Conservation (phyloP, 2,797 vertebrate genomes). For the Melanotaenia maccullochi region DNA sequence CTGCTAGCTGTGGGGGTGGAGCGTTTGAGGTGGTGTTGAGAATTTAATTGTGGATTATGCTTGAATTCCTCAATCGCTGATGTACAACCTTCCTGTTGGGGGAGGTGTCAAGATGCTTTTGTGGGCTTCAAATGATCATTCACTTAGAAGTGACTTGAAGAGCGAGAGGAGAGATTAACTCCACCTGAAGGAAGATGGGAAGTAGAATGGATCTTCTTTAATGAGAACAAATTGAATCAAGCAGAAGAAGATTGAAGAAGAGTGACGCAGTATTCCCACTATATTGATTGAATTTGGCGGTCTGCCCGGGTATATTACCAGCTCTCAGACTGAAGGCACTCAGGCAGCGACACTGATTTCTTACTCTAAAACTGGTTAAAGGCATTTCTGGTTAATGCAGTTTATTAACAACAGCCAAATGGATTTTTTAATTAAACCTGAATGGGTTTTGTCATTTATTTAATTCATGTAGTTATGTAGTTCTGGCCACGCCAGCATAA, state of each 20-base stretch:
- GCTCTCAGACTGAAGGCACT: slow-evolving; percentile 40
- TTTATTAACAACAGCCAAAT: neutral
- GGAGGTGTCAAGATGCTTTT: neutral
- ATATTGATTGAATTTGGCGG: slow-evolving; percentile 52
- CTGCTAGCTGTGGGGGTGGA: neutral
- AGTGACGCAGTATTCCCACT: slow-evolving; percentile 39
- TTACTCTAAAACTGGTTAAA: slow-evolving; percentile 24
- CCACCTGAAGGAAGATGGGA: slow-evolving; percentile 18
- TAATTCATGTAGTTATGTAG: neutral
- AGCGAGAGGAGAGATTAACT: slow-evolving; percentile 24
- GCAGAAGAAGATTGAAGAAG: slow-evolving; percentile 38
- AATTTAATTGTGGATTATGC: neutral
- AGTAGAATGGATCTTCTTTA: slow-evolving; percentile 48
- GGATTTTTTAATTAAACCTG: neutral
- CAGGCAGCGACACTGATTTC: slow-evolving; percentile 5
- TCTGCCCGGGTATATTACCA: slow-evolving; percentile 53
- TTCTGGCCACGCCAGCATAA: neutral
- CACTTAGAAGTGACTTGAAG: slow-evolving; percentile 12
- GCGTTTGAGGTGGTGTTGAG: neutral
- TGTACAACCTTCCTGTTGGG: neutral
- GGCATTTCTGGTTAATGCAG: slow-evolving; percentile 10
- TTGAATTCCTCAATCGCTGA: neutral
- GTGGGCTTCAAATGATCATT: slow-evolving; percentile 15
- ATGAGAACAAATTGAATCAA: slow-evolving; percentile 62
- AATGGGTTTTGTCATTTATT: neutral